Evolutionary conservation across 2,113 vertebrate species (phyloP).

Genomic region (Mesoclemmys tuberculata): DNA sequence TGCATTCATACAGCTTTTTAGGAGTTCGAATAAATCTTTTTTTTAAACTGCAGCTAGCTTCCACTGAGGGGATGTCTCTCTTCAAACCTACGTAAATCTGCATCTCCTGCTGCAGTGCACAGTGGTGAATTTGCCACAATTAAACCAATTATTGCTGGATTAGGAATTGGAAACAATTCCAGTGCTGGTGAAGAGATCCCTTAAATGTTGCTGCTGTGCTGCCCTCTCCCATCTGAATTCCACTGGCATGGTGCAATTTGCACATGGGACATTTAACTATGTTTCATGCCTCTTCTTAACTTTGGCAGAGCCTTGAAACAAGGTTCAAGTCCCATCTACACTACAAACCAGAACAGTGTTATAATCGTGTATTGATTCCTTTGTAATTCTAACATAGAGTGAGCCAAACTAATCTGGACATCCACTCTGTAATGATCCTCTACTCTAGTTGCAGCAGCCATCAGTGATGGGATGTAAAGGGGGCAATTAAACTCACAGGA

Average conservation of each 20-base stretch:
- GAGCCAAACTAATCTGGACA: background rate
- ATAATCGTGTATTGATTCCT: background rate
- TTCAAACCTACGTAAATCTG: background rate
- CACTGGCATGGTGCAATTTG: background rate
- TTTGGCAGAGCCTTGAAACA: background rate
- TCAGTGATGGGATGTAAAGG: background rate
- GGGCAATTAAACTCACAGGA: background rate
- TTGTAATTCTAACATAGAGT: background rate
- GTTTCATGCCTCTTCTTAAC: background rate
- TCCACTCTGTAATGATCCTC: background rate
- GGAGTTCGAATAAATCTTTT: background rate
- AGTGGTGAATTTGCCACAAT: slow-evolving; percentile 2
- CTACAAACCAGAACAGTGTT: background rate
- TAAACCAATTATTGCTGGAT: background rate
- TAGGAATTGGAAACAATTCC: background rate
- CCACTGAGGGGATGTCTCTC: background rate
- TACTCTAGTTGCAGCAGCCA: accelerated
- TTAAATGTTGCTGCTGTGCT: background rate
- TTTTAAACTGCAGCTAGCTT: background rate
- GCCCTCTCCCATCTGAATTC: background rate
- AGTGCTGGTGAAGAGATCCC: background rate
- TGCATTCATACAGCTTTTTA: background rate
- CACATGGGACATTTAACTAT: background rate
- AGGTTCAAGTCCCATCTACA: accelerated
- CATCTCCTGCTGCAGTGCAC: background rate